These are phyloP conservation scores for Suricata suricatta DNA, from an alignment of 2,113 vertebrate species.

Conservation along the genomic window DNA sequence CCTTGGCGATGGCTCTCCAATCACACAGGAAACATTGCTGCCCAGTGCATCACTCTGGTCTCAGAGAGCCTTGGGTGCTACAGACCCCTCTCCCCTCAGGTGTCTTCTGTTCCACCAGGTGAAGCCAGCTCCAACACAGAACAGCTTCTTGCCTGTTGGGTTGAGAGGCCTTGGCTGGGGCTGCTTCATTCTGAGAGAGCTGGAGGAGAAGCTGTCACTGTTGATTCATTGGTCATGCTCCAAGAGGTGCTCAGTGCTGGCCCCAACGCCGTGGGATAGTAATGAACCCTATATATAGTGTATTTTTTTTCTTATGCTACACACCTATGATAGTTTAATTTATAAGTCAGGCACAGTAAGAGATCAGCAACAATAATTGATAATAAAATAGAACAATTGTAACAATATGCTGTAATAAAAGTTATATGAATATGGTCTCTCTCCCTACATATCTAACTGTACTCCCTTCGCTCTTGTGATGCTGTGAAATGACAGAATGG, in stretches of 20 bases:
- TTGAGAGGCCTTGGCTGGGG: background rate
- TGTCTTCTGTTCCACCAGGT: background rate
- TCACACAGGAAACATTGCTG: background rate
- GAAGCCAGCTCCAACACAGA: background rate
- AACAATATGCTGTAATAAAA: background rate
- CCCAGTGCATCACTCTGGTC: background rate
- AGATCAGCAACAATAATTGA: background rate
- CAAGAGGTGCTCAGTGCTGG: background rate
- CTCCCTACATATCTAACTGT: background rate
- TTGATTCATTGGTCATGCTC: background rate
- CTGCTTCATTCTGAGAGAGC: background rate
- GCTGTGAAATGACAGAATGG: background rate
- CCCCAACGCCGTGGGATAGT: background rate
- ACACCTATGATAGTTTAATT: background rate
- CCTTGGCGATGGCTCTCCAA: background rate
- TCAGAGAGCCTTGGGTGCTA: background rate
- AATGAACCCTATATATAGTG: background rate
- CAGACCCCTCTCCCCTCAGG: background rate
- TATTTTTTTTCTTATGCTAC: background rate
- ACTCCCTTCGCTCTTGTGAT: background rate
- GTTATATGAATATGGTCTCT: background rate
- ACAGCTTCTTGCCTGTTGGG: background rate
- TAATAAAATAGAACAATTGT: background rate
- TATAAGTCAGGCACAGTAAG: background rate
- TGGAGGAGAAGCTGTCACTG: background rate